Evolutionary conservation across 1,140 invertebrate genomes (phyloP), one percentile per base, ranked within the genome.

Genomic region (Saccostrea echinata): DNA sequence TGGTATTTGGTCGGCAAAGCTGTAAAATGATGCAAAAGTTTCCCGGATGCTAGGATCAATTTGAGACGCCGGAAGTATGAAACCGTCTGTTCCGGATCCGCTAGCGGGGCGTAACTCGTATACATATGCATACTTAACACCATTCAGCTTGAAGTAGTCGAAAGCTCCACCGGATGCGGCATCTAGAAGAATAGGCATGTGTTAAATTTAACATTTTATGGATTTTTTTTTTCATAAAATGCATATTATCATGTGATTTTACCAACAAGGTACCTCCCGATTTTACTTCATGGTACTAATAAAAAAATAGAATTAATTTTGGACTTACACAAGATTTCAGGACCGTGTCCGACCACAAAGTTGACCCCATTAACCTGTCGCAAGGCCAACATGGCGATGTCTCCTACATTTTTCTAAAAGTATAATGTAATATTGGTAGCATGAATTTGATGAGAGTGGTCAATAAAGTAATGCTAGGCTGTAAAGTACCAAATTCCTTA

Each of bases 101-200:
- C 52, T 30, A 9, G 43, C 24, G 6, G 89, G 90, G 27, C 90
- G 76, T 43, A 91, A 85, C 76, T 91, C 90, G 52, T 90, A 90
- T 18, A 88, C 88, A 30, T 86, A 88, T 27, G 86, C 51, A 71
- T 89, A 89, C 43, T 86, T 86, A 51, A 90, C 86, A 2, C 84
- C 83, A 21, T 87, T 57, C 18, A 89, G 68, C 61, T 88, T 83
- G 33, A 86, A 61, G 33, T 89, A 90, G 88, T 90, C 85, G 27
- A 86, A 84, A 1, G 86, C 87, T 24, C 87, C 87, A 16, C 89
- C 89, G 1, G 89, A 88, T 13, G 89, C 89, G 52, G 86, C 86
- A 76, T 90, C 86, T 33, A 51, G 30, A 18, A 35, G 52, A 61
- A 55, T n/a, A 24, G 3, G 3, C 24, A 12, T 51, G 0, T 13